Percentiles rank a stretch among this genome's conserved stretches.
These are phyloP conservation scores for Globia sparganii DNA, from an alignment of 2,888 invertebrate genomes.

Conservation along the genomic window DNA sequence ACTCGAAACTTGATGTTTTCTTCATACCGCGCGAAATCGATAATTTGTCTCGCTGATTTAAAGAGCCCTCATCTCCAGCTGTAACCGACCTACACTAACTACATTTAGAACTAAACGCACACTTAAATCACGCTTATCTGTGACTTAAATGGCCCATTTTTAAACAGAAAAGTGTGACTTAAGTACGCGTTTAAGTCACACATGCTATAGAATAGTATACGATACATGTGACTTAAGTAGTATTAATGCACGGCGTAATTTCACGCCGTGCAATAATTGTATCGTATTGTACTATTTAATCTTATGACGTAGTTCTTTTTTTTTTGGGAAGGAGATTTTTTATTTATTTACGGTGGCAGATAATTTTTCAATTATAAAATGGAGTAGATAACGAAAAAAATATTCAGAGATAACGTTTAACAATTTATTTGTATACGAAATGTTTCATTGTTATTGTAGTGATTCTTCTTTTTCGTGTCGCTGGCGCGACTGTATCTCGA, in stretches of 20 bases:
- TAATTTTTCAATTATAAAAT: background rate
- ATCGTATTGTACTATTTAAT: background rate
- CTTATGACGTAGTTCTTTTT: background rate
- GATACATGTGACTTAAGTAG: background rate
- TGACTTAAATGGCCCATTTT: background rate
- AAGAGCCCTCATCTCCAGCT: background rate
- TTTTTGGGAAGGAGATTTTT: background rate
- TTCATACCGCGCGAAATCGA: background rate
- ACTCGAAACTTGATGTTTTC: background rate
- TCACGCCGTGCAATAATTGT: too few relatives aligned
- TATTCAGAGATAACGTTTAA: background rate
- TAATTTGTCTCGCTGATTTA: background rate
- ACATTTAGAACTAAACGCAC: background rate
- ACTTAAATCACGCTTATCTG: background rate
- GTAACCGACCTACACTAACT: background rate
- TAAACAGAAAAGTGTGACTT: background rate
- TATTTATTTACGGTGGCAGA: background rate
- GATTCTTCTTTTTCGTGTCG: too few relatives aligned
- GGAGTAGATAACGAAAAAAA: background rate
- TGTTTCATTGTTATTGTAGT: background rate
- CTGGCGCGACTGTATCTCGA: too few relatives aligned
- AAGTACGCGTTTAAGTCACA: background rate
- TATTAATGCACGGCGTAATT: background rate
- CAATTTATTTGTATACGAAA: background rate
- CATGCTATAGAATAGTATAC: background rate